phyloP scores from a whole-genome alignment of 2,797 vertebrate genomes.

The Rhabdophis nuchalis region DNA sequence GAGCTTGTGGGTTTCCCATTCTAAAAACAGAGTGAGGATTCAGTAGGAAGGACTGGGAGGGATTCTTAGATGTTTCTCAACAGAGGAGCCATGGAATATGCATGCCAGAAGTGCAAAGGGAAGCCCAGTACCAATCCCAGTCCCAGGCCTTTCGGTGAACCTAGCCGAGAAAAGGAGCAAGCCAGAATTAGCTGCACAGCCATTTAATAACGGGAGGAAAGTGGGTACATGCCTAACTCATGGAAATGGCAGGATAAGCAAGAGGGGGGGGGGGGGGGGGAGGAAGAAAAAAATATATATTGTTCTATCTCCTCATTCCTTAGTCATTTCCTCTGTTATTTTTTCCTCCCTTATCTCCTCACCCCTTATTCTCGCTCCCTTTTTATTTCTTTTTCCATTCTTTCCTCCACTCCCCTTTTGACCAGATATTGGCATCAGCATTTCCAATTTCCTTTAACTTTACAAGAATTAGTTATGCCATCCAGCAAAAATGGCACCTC shows the following conservation, averaged over 20 bases:
- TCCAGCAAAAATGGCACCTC: neutral
- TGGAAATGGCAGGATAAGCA: neutral
- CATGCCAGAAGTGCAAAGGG: slow-evolving; percentile 36
- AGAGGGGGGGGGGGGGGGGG: neutral
- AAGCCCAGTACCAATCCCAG: slow-evolving; percentile 60
- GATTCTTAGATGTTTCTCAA: slow-evolving; percentile 31
- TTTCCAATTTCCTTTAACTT: neutral
- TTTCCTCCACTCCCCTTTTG: neutral
- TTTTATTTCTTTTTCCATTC: neutral
- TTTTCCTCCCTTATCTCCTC: neutral
- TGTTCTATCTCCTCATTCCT: neutral
- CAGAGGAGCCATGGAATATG: neutral
- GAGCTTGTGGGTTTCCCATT: slow-evolving; percentile 66
- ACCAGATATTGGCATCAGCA: neutral
- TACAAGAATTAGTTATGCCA: neutral
- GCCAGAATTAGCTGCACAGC: neutral
- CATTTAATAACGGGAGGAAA: neutral
- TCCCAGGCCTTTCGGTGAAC: neutral
- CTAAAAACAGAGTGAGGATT: slow-evolving; percentile 72
- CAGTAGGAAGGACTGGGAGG: slow-evolving; percentile 37
- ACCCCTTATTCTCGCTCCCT: neutral
- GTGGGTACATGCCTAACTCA: neutral
- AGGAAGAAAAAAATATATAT: neutral
- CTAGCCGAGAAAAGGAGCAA: neutral
- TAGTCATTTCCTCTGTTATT: neutral